Percentiles rank a stretch among this genome's conserved stretches.
phyloP scores from a whole-genome alignment of 2,113 vertebrate genomes.

The human (Homo sapiens) region GRCh38 chr1:210694001-210694500 shows the following conservation, averaged over 20 bases:
- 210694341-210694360: not conserved
- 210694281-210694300: not conserved
- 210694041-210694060: not conserved
- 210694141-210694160: not conserved
- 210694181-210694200: not conserved
- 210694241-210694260: not conserved
- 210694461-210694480: not conserved
- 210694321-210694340: too few relatives aligned
- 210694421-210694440: not conserved
- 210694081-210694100: not conserved
- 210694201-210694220: not conserved
- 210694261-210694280: not conserved
- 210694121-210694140: not conserved
- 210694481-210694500: not conserved
- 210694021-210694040: not conserved
- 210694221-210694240: not conserved
- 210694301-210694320: accelerated
- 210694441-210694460: too few relatives aligned
- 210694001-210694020: not conserved
- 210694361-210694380: not conserved
- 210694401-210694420: not conserved
- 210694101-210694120: not conserved
- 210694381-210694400: not conserved
- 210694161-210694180: not conserved
- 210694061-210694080: not conserved